Percentiles rank a stretch among this genome's conserved stretches.
Evolutionary conservation across 1,140 invertebrate species (phyloP).

Genomic region (Pomacea maculata): DNA sequence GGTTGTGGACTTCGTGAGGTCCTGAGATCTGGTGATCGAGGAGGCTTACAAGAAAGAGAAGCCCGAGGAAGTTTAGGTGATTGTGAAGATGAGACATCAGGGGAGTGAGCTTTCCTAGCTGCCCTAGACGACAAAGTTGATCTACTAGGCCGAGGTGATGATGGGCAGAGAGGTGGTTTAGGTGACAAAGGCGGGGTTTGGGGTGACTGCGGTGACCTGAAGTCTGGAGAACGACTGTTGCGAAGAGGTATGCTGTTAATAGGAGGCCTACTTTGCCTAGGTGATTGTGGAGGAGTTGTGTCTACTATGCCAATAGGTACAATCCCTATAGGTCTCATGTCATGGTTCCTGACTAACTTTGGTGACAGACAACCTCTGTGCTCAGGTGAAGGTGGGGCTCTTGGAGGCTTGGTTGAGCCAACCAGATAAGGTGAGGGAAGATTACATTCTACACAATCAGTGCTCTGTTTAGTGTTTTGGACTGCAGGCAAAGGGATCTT

Average conservation of each 20-base stretch:
- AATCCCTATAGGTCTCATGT: constrained; percentile 3
- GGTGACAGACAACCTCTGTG: constrained; percentile 9
- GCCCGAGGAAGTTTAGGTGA: constrained; percentile 11
- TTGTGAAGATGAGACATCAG: background rate
- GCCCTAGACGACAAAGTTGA: background rate
- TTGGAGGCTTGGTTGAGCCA: background rate
- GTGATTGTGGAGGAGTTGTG: constrained; percentile 12
- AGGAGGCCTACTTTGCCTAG: background rate
- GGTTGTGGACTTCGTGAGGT: background rate
- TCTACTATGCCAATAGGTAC: background rate
- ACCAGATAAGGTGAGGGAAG: constrained; percentile 23
- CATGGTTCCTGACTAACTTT: background rate
- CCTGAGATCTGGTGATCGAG: constrained; percentile 6
- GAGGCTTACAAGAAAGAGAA: background rate
- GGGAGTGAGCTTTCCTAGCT: background rate
- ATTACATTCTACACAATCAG: constrained; percentile 26
- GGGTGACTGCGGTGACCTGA: constrained; percentile 12
- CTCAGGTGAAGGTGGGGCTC: constrained; percentile 4
- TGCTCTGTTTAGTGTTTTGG: constrained; percentile 5
- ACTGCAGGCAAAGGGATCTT: constrained; percentile 13
- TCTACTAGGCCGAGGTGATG: background rate
- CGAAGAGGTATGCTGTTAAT: background rate
- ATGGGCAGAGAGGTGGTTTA: constrained; percentile 4
- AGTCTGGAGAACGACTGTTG: constrained; percentile 3
- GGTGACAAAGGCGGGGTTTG: constrained; percentile 9